Conservation (phyloP, 2,888 invertebrate species). For the Melanotus villosus region DNA sequence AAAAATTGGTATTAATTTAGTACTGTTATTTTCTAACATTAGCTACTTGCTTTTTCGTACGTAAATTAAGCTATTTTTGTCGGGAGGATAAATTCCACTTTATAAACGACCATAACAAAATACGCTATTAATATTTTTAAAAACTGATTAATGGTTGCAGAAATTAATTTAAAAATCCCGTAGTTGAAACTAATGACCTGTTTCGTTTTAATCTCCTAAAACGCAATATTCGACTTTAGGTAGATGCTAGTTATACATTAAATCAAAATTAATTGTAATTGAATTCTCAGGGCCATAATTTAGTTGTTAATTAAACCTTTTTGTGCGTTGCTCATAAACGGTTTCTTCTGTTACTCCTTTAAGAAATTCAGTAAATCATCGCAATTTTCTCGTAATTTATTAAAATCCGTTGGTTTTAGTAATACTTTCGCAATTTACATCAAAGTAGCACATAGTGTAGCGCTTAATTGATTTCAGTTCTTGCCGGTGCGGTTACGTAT, state of each 20-base stretch:
- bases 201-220: slow-evolving; percentile 5
- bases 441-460: too few relatives aligned
- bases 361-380: too few relatives aligned
- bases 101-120: background rate
- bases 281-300: background rate
- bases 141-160: slow-evolving; percentile 13
- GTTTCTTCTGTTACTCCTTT: too few relatives aligned
- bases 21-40: too few relatives aligned
- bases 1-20: too few relatives aligned
- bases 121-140: slow-evolving; percentile 16
- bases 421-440: too few relatives aligned
- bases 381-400: too few relatives aligned
- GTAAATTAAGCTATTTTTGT: background rate
- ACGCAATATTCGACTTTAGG: background rate
- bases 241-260: slow-evolving; percentile 1
- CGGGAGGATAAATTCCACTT: background rate
- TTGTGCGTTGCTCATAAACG: background rate
- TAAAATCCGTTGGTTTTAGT: too few relatives aligned
- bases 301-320: background rate
- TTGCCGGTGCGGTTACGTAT: too few relatives aligned
- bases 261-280: slow-evolving; percentile 12
- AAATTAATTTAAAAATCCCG: slow-evolving; percentile 18
- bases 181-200: slow-evolving; percentile 6
- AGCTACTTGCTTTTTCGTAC: background rate
- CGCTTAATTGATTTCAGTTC: too few relatives aligned